A percentile compares a stretch with the other conserved stretches of the same genome.
phyloP scores from a whole-genome alignment of 2,113 vertebrate species.

The Anas platyrhynchos region DNA sequence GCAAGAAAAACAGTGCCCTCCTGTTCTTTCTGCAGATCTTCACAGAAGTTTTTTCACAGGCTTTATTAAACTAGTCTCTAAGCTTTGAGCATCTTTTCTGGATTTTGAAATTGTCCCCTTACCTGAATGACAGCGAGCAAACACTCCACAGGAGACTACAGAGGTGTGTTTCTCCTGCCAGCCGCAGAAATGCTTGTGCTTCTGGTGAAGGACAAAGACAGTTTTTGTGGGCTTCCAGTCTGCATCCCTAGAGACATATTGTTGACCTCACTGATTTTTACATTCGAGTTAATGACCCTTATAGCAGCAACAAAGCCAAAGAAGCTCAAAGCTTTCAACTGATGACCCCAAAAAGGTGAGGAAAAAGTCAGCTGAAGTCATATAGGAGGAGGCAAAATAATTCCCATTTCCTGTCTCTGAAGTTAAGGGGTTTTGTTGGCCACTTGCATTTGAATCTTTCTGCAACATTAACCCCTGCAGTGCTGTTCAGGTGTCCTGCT shows the following conservation, averaged over 20 bases:
- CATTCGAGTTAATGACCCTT: not conserved
- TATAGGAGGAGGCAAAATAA: not conserved
- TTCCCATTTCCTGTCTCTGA: conserved; percentile 17
- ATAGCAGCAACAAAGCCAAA: not conserved
- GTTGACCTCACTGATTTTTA: not conserved
- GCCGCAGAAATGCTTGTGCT: not conserved
- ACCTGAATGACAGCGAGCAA: not conserved
- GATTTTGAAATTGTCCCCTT: not conserved
- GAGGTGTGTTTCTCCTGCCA: not conserved
- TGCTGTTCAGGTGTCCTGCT: not conserved
- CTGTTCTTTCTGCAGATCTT: not conserved
- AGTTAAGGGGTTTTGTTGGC: not conserved
- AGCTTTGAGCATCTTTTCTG: not conserved
- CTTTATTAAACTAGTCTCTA: not conserved
- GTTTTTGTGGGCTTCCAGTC: not conserved
- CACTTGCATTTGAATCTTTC: not conserved
- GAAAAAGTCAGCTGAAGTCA: not conserved
- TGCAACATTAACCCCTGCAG: not conserved
- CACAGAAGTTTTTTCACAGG: not conserved
- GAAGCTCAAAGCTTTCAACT: not conserved
- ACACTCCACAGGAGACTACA: not conserved
- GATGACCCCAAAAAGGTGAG: not conserved
- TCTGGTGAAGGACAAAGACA: not conserved
- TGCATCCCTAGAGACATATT: not conserved
- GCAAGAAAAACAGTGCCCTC: not conserved